Evolutionary conservation across 2,113 vertebrate genomes (phyloP).

Genomic region (Manacus vitellinus): DNA sequence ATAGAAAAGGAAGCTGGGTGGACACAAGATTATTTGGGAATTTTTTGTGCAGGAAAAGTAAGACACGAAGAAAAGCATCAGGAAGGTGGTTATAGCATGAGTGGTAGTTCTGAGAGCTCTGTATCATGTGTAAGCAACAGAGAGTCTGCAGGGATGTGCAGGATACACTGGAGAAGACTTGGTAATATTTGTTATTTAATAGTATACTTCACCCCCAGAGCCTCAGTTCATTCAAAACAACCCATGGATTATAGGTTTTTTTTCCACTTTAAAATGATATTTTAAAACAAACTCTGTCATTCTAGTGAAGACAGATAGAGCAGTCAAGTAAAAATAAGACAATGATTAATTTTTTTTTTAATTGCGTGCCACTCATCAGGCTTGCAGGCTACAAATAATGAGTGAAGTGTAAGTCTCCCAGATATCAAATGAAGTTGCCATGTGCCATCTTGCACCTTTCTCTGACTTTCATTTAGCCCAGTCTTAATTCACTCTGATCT

Average conservation of each 20-base stretch:
- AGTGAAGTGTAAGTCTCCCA: neutral
- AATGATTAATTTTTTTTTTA: neutral
- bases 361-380: neutral
- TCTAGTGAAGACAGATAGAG: neutral
- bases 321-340: neutral
- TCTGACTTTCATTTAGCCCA: neutral
- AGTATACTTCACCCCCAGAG: neutral
- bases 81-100: neutral
- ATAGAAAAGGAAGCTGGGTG: neutral
- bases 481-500: neutral
- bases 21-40: neutral
- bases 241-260: accelerated
- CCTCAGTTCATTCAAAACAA: neutral
- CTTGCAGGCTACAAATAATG: neutral
- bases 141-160: neutral
- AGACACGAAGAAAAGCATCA: neutral
- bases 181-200: neutral
- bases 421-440: neutral
- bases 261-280: neutral
- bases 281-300: neutral
- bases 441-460: neutral
- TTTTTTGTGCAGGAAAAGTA: neutral
- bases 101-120: neutral
- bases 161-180: neutral
- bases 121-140: neutral